phyloP scores from a whole-genome alignment of 1,140 invertebrate genomes.

The Achroia grisella region DNA sequence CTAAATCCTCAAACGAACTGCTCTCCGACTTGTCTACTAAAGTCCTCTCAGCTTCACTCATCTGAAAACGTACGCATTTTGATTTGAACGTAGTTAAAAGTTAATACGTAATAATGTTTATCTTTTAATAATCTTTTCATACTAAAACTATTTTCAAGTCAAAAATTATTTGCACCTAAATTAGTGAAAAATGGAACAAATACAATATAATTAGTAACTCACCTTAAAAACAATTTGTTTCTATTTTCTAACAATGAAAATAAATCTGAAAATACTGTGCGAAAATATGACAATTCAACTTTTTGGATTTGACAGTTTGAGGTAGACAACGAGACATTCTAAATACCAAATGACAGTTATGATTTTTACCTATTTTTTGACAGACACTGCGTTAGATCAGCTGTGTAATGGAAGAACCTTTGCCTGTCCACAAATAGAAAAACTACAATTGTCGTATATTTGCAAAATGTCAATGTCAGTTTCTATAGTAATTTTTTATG shows the following conservation, averaged over 20 bases:
- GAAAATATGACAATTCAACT: slow-evolving; percentile 51
- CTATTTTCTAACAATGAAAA: slow-evolving; percentile 12
- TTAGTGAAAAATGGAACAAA: too few relatives aligned
- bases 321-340: too few relatives aligned
- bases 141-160: too few relatives aligned
- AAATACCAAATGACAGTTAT: too few relatives aligned
- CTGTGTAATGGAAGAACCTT: too few relatives aligned
- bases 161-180: too few relatives aligned
- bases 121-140: slow-evolving; percentile 6
- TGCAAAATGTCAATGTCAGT: too few relatives aligned
- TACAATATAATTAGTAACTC: neutral
- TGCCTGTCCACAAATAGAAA: too few relatives aligned
- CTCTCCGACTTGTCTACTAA: slow-evolving; percentile 67
- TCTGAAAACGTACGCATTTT: slow-evolving; percentile 44
- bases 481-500: too few relatives aligned
- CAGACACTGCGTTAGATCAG: too few relatives aligned
- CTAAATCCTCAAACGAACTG: slow-evolving; percentile 70
- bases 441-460: too few relatives aligned
- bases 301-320: slow-evolving; percentile 44
- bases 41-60: slow-evolving; percentile 62
- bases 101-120: slow-evolving; percentile 52
- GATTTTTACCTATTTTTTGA: too few relatives aligned
- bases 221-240: slow-evolving; percentile 11
- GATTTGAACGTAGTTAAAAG: slow-evolving; percentile 39
- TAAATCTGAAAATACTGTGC: slow-evolving; percentile 1